Conservation (phyloP, 2,113 vertebrate genomes). For the Dinomys branickii region DNA sequence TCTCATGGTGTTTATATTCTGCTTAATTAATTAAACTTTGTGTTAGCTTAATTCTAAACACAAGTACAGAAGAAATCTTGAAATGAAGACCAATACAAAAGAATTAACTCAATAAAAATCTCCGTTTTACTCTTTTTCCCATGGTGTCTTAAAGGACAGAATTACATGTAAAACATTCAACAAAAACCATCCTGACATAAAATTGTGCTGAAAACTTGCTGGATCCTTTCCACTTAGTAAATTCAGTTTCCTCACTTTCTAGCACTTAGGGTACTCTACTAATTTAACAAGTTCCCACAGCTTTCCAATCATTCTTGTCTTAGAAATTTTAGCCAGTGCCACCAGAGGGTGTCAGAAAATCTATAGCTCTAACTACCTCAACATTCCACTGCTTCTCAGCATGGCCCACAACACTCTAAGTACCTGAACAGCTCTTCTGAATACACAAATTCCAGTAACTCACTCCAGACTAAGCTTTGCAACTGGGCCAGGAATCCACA, state of each 20-base stretch:
- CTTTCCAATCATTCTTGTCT: constrained; percentile 34
- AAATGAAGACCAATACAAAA: constrained; percentile 31
- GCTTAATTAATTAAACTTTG: neutral
- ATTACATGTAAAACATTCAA: neutral
- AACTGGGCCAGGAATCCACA: neutral
- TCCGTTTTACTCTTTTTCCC: constrained; percentile 9
- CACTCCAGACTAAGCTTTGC: neutral
- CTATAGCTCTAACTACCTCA: neutral
- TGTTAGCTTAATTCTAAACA: neutral
- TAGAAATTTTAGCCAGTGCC: neutral
- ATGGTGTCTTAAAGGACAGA: neutral
- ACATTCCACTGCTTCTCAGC: neutral
- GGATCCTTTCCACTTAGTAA: neutral
- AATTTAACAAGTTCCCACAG: neutral
- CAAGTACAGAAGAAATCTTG: neutral
- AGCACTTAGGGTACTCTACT: constrained; percentile 17
- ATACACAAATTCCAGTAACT: neutral
- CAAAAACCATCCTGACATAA: neutral
- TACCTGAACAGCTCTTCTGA: neutral
- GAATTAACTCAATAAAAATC: neutral
- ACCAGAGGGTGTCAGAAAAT: neutral
- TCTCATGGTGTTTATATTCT: neutral
- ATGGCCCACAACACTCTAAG: neutral
- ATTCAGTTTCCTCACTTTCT: neutral
- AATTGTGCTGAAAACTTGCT: neutral